Conservation (phyloP, 2,888 invertebrate species). For the Clanis bilineata region DNA sequence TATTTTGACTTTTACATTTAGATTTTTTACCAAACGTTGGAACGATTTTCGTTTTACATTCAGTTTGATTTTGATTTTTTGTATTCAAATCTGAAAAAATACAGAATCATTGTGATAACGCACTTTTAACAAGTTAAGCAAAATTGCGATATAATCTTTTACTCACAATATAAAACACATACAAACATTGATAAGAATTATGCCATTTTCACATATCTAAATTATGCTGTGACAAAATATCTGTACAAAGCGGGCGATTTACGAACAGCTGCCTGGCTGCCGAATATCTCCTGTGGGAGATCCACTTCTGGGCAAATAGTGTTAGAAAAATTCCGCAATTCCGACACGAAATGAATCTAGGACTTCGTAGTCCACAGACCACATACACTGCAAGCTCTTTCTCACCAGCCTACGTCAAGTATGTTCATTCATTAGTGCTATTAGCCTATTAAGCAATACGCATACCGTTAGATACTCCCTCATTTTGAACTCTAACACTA, state of each 20-base stretch:
- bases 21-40: constrained; percentile 50
- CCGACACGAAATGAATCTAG: too few species aligned
- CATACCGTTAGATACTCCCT: background rate
- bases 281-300: too few species aligned
- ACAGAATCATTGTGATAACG: background rate
- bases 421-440: too few species aligned
- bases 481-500: background rate
- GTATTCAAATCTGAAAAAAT: background rate
- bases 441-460: background rate
- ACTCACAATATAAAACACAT: background rate
- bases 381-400: too few species aligned
- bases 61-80: background rate
- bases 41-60: constrained; percentile 31
- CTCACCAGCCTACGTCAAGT: too few species aligned
- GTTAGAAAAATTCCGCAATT: too few species aligned
- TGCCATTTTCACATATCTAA: background rate
- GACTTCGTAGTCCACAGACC: too few species aligned
- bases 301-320: too few species aligned
- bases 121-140: background rate
- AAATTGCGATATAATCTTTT: background rate
- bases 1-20: constrained; percentile 26
- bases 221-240: background rate
- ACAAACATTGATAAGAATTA: background rate
- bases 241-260: too few species aligned
- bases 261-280: too few species aligned